phyloP scores from a whole-genome alignment of 2,113 vertebrate genomes.

The Apodemus sylvaticus region DNA sequence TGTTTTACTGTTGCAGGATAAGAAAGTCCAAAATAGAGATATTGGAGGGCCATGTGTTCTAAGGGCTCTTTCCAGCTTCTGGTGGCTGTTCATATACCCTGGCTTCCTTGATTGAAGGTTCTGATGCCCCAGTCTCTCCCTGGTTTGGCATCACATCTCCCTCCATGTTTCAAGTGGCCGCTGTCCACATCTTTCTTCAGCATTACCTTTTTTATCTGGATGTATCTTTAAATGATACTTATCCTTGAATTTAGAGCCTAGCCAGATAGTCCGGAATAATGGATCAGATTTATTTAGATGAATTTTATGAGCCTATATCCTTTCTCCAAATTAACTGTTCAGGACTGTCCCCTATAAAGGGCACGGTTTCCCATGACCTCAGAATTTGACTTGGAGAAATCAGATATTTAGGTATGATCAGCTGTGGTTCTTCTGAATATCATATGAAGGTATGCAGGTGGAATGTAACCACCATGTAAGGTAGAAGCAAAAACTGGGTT shows the following conservation, averaged over 20 bases:
- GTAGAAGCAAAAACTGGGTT: background rate
- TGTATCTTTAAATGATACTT: background rate
- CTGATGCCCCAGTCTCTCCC: background rate
- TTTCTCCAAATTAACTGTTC: conserved; percentile 3
- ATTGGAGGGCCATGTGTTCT: background rate
- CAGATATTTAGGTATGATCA: background rate
- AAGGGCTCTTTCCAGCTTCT: background rate
- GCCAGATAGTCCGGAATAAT: background rate
- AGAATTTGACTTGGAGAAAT: background rate
- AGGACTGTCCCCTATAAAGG: background rate
- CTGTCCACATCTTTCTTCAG: background rate
- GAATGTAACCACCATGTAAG: background rate
- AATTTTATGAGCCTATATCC: background rate
- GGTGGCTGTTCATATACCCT: background rate
- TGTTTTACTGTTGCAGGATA: background rate
- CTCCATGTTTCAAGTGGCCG: background rate
- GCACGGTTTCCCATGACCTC: background rate
- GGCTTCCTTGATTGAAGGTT: background rate
- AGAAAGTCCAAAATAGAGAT: background rate
- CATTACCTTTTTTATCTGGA: background rate
- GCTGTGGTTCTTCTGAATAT: background rate
- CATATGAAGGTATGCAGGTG: background rate
- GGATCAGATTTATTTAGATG: background rate
- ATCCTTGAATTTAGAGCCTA: background rate
- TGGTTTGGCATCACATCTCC: background rate